These are phyloP conservation scores for Sicus ferrugineus DNA, from an alignment of 2,888 invertebrate genomes.

Conservation along the genomic window DNA sequence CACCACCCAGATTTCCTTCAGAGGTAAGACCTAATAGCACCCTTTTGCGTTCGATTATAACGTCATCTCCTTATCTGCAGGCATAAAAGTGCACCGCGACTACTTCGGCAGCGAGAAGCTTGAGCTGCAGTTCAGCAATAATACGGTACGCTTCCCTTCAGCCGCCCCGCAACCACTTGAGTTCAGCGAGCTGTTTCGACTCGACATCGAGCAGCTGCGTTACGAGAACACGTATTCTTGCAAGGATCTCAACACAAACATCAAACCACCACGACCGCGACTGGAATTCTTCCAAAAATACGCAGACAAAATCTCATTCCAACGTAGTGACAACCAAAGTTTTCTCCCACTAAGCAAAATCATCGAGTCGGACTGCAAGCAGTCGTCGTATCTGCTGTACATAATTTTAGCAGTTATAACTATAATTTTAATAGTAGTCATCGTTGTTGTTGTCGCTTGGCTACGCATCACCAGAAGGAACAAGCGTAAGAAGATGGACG, in stretches of 20 bases:
- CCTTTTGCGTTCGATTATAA: not conserved
- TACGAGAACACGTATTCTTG: slow-evolving; percentile 57
- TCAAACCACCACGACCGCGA: slow-evolving; percentile 51
- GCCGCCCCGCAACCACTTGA: slow-evolving; percentile 49
- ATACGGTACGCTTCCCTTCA: slow-evolving; percentile 50
- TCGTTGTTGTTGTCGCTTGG: slow-evolving; percentile 62
- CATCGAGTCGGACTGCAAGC: slow-evolving; percentile 54
- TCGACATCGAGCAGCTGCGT: slow-evolving; percentile 55
- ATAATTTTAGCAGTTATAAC: slow-evolving; percentile 66
- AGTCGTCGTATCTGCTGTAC: slow-evolving; percentile 58
- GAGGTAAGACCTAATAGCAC: slow-evolving; percentile 43
- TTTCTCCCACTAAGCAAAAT: slow-evolving; percentile 54
- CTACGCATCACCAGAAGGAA: slow-evolving; percentile 67
- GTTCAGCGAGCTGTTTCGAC: slow-evolving; percentile 55
- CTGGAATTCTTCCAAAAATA: slow-evolving; percentile 55
- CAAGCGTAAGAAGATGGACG: slow-evolving; percentile 69
- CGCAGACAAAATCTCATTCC: slow-evolving; percentile 55
- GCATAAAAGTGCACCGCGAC: slow-evolving; percentile 56
- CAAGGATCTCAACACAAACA: slow-evolving; percentile 49
- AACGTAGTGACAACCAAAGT: slow-evolving; percentile 39
- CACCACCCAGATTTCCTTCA: slow-evolving; percentile 59
- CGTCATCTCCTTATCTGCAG: slow-evolving; percentile 34
- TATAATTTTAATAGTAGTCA: slow-evolving; percentile 65
- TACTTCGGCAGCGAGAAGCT: slow-evolving; percentile 58
- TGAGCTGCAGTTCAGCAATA: slow-evolving; percentile 60